A percentile compares a stretch with the other conserved stretches of the same genome.
Evolutionary conservation across 2,797 vertebrate genomes (phyloP).

Genomic region (Pogoniulus pusillus): DNA sequence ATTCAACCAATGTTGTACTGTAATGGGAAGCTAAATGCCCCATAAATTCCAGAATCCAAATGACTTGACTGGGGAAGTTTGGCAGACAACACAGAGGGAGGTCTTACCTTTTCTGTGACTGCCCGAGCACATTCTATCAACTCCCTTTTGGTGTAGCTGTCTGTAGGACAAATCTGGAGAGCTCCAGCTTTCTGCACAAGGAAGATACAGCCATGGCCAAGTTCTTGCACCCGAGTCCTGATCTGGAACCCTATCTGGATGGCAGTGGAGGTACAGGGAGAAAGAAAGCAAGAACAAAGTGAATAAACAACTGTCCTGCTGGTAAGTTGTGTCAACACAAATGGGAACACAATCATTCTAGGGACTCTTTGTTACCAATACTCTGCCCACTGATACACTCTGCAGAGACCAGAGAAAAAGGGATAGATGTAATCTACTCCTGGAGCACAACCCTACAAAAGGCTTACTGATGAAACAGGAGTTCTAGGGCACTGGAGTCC

Average conservation of each 20-base stretch:
- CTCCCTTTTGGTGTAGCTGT: conserved; percentile 94
- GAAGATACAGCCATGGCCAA: conserved; percentile 96
- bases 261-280: neutral
- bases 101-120: conserved; percentile 93
- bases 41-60: neutral
- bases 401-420: neutral
- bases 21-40: neutral
- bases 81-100: neutral
- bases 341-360: accelerated
- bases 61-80: neutral
- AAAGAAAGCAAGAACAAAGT: neutral
- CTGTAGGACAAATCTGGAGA: conserved; percentile 92
- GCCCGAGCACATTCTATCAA: conserved; percentile 94
- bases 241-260: conserved; percentile 93
- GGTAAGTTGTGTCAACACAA: neutral
- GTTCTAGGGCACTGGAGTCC: neutral
- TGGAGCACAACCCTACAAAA: neutral
- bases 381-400: accelerated
- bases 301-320: neutral
- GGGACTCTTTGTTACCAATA: neutral
- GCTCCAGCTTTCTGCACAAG: conserved; percentile 98
- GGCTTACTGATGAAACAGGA: neutral
- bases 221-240: conserved; percentile 91
- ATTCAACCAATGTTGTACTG: neutral
- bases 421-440: neutral